Percentiles rank a stretch among this genome's conserved stretches.
These are phyloP conservation scores for Epistrophella euchroma DNA, from an alignment of 2,888 invertebrate genomes.

Conservation along the genomic window DNA sequence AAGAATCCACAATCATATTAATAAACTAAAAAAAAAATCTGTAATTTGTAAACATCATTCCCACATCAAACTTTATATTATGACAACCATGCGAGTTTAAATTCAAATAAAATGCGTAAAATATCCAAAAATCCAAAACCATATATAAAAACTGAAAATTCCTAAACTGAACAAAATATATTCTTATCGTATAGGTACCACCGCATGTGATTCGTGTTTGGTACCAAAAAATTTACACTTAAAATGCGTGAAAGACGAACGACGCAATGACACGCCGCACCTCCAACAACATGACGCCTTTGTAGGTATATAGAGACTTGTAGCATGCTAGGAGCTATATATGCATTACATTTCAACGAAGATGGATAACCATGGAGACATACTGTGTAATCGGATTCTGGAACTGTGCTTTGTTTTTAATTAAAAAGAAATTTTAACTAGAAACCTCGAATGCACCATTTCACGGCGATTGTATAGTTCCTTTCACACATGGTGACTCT, in stretches of 20 bases:
- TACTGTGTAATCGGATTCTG: slow-evolving; percentile 73
- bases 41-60: slow-evolving; percentile 73
- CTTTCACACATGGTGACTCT: slow-evolving; percentile 47
- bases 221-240: slow-evolving; percentile 63
- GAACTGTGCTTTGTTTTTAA: slow-evolving; percentile 75
- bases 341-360: slow-evolving; percentile 33
- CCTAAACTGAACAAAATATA: not conserved
- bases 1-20: slow-evolving; percentile 25
- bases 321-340: not conserved
- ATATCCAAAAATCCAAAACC: slow-evolving; percentile 14
- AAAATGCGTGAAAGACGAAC: slow-evolving; percentile 74
- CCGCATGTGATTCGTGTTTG: slow-evolving; percentile 37
- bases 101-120: slow-evolving; percentile 44
- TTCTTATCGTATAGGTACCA: too few relatives aligned
- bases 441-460: slow-evolving; percentile 61
- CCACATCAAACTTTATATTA: slow-evolving; percentile 63
- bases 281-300: slow-evolving; percentile 58
- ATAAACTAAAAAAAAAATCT: slow-evolving; percentile 35
- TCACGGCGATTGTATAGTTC: slow-evolving; percentile 52
- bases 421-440: slow-evolving; percentile 58
- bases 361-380: slow-evolving; percentile 74
- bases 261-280: slow-evolving; percentile 72
- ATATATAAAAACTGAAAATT: slow-evolving; percentile 36
- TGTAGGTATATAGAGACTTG: not conserved
- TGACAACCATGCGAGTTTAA: slow-evolving; percentile 61